Evolutionary conservation across 1,140 invertebrate species (phyloP), one percentile per base, ranked within the genome.

Genomic region (Asbolus verrucosus): DNA sequence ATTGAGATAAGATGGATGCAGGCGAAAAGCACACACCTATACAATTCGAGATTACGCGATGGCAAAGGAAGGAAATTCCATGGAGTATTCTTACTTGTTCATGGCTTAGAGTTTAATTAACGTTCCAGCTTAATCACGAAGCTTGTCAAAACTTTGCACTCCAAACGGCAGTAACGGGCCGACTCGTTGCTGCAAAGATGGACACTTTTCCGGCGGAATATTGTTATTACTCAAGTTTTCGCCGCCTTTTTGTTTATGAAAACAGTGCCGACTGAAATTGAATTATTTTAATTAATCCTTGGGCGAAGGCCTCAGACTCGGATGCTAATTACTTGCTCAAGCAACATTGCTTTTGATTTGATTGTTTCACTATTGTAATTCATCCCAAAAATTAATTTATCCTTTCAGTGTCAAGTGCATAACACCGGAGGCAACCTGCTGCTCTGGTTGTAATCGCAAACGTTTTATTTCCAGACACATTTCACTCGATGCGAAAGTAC

Each of bases 41-140:
- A 46, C 19, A n/a, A 2, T 46, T 18, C 15, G 13, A 62, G 11
- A 36, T 62, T 15, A 11, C 16, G 54, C 54, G 41, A 61, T 18
- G 6, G 27, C 30, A 36, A 36, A 14, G 31, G 30, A 33, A 62
- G 24, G 11, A 41, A 63, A 63, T 63, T 63, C 61, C 61, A 41
- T 63, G 5, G 61, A 41, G 61, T 27, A 62, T 39, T 63, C 33
- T 39, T 39, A 27, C 33, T 39, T 39, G 36, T 41, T 63, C 61
- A 67, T 67, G 50, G 60, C 66, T 67, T 67, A 39, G 65, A 54
- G 46, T 67, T 67, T 67, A 67, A 67, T 67, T 67, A 67, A 67
- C 46, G 66, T 60, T 67, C 38, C 66, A 67, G 50, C 66, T 67
- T 67, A 67, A 67, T 67, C 66, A 67, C 66, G 50, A 16, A 60